phyloP scores from a whole-genome alignment of 2,113 vertebrate species.

The Oncorhynchus masou region DNA sequence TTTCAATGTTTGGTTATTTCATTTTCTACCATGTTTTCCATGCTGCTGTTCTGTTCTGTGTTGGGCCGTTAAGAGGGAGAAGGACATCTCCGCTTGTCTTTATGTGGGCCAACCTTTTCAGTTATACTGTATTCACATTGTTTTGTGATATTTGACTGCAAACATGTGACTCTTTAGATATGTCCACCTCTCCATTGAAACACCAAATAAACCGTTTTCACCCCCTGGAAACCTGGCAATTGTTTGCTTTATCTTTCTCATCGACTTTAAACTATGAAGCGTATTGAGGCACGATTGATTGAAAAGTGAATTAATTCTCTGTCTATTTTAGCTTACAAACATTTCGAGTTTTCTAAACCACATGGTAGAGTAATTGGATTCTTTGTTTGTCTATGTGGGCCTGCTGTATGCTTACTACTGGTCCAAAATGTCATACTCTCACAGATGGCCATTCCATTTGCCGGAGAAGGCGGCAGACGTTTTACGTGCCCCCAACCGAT shows the following conservation, averaged over 20 bases:
- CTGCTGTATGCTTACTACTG: no score
- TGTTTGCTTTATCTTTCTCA: neutral
- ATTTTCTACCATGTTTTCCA: constrained; percentile 4
- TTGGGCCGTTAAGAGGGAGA: neutral
- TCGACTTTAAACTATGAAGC: constrained; percentile 3
- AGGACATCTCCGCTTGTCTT: neutral
- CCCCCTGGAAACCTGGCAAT: neutral
- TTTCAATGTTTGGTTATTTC: neutral
- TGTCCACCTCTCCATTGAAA: neutral
- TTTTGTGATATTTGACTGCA: neutral
- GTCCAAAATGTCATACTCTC: no score
- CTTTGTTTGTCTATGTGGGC: no score
- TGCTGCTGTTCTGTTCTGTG: constrained; percentile 10
- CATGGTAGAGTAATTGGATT: no score
- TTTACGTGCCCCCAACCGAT: no score
- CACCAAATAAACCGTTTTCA: neutral
- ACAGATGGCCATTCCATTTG: no score
- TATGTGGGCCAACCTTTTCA: neutral
- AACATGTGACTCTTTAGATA: neutral
- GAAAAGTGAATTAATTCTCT: no score
- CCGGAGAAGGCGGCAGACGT: no score
- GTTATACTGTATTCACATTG: neutral
- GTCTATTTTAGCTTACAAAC: no score
- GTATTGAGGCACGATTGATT: constrained; percentile 8
- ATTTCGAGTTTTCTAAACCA: no score